These are phyloP conservation scores for Alces alces DNA, from an alignment of 2,113 vertebrate species.

Conservation along the genomic window DNA sequence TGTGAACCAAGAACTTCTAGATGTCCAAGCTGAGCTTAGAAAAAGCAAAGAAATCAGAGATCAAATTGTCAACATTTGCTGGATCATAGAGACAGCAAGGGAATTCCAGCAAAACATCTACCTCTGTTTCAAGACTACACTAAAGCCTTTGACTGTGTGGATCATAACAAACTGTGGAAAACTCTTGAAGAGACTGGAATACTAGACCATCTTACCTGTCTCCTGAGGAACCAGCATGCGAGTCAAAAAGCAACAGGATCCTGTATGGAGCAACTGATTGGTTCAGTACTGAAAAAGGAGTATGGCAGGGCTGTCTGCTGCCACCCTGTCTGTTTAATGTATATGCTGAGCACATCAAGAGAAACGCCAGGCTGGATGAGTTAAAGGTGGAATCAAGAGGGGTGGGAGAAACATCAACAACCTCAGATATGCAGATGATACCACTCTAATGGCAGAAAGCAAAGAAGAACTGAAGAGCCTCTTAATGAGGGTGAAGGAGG, in stretches of 20 bases:
- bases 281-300: neutral
- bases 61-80: accelerated
- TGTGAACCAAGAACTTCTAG: neutral
- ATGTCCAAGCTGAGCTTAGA: neutral
- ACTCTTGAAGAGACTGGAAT: neutral
- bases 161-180: neutral
- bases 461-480: neutral
- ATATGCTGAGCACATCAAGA: neutral
- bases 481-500: neutral
- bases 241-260: neutral
- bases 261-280: neutral
- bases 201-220: neutral
- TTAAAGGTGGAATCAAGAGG: neutral
- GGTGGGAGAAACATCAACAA: neutral
- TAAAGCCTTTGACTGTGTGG: neutral
- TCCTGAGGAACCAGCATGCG: neutral
- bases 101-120: neutral
- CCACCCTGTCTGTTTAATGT: neutral
- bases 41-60: neutral
- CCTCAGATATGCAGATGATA: neutral
- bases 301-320: neutral
- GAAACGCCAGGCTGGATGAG: neutral
- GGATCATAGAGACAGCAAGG: neutral
- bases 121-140: neutral
- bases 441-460: neutral